These are phyloP conservation scores for Aphyosemion australe DNA, from an alignment of 2,113 vertebrate genomes.

Conservation along the genomic window DNA sequence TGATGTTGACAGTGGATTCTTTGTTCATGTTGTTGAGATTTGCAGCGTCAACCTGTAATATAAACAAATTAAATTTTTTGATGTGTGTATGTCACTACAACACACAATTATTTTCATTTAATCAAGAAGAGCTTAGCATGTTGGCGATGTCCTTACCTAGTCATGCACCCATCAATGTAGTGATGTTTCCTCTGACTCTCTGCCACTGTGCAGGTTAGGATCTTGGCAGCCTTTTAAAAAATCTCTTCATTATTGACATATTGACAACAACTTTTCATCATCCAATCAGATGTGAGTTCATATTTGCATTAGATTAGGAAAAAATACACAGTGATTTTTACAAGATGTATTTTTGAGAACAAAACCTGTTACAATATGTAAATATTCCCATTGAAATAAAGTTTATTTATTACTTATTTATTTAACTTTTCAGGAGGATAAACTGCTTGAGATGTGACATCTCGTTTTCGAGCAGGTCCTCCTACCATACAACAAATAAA, in stretches of 20 bases:
- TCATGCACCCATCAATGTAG: too few species aligned
- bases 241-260: neutral
- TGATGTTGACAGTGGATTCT: neutral
- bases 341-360: neutral
- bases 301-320: neutral
- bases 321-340: neutral
- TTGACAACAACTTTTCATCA: neutral
- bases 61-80: neutral
- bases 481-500: too few species aligned
- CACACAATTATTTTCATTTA: neutral
- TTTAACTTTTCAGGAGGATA: too few species aligned
- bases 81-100: neutral
- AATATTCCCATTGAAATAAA: too few species aligned
- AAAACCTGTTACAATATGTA: neutral
- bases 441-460: too few species aligned
- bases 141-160: neutral
- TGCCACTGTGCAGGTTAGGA: neutral
- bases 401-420: too few species aligned
- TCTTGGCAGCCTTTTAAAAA: neutral
- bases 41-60: neutral
- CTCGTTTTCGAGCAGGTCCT: too few species aligned
- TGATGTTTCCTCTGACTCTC: neutral
- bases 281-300: neutral
- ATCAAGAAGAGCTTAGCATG: neutral
- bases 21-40: slow-evolving; percentile 1